Percentiles rank a stretch among this genome's conserved stretches.
These are phyloP conservation scores for Phyllotis vaccarum DNA, from an alignment of 2,797 vertebrate species.

Conservation along the genomic window DNA sequence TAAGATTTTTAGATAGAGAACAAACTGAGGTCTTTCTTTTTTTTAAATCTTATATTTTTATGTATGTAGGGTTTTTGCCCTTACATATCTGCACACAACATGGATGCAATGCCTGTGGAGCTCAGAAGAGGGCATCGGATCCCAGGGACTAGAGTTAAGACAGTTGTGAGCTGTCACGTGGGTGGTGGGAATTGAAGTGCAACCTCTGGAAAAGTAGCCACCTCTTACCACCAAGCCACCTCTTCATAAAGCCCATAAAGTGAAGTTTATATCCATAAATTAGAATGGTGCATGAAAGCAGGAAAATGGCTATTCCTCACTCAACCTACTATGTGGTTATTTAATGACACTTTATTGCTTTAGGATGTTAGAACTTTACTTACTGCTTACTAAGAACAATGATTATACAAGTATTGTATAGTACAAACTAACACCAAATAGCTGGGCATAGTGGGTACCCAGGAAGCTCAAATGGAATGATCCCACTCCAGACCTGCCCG, in stretches of 20 bases:
- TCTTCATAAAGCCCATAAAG: background rate
- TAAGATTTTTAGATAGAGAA: slow-evolving; percentile 51
- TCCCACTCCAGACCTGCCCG: background rate
- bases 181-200: background rate
- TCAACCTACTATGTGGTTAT: background rate
- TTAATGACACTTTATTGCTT: slow-evolving; percentile 48
- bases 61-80: background rate
- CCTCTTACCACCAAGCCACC: background rate
- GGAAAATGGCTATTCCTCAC: slow-evolving; percentile 55
- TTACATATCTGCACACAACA: background rate
- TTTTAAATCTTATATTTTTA: background rate
- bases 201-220: background rate
- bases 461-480: background rate
- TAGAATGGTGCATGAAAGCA: background rate
- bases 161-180: background rate
- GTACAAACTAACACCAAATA: slow-evolving; percentile 57
- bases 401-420: slow-evolving; percentile 34
- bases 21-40: background rate
- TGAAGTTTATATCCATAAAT: background rate
- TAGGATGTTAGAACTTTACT: slow-evolving; percentile 2
- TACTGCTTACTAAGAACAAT: slow-evolving; percentile 28
- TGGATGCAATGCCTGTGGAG: background rate
- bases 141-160: background rate
- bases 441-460: background rate
- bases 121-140: background rate